A percentile compares a stretch with the other conserved stretches of the same genome.
Evolutionary conservation across 2,888 invertebrate species (phyloP).

Genomic region (Taenaris catops): DNA sequence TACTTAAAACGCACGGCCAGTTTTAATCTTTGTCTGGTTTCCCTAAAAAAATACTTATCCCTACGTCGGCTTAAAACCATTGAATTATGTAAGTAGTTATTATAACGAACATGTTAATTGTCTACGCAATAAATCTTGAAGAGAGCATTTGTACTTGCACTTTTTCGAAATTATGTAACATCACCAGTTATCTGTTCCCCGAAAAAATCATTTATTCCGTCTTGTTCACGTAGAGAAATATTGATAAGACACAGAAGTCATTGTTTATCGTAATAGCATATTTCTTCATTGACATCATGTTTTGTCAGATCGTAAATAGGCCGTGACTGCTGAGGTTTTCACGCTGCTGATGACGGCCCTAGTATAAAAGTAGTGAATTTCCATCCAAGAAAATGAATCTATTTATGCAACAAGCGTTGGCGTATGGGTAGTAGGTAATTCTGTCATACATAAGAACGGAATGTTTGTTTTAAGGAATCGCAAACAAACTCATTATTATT

Average conservation of each 20-base stretch:
- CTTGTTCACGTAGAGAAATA: conserved; percentile 10
- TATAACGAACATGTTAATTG: too few relatives aligned
- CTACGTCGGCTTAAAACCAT: too few relatives aligned
- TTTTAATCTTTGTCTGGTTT: too few relatives aligned
- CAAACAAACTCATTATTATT: conserved; percentile 67
- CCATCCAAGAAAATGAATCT: conserved; percentile 64
- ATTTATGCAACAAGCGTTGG: conserved; percentile 65
- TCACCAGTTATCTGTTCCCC: conserved; percentile 14
- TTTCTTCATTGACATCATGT: conserved; percentile 25
- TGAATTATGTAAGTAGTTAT: too few relatives aligned
- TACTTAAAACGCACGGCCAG: too few relatives aligned
- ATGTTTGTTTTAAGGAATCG: conserved; percentile 70
- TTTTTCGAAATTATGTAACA: too few relatives aligned
- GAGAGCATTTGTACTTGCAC: too few relatives aligned
- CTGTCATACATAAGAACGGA: conserved; percentile 57
- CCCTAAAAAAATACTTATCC: too few relatives aligned
- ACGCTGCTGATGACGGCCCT: conserved; percentile 39
- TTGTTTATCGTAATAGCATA: conserved; percentile 16
- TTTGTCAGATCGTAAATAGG: conserved; percentile 47
- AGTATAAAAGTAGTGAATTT: conserved; percentile 60
- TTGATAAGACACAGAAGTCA: conserved; percentile 7
- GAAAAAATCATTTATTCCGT: conserved; percentile 6
- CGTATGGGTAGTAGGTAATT: conserved; percentile 58
- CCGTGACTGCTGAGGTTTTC: conserved; percentile 43
- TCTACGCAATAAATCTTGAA: too few relatives aligned